Percentiles rank a stretch among this genome's conserved stretches.
phyloP scores from a whole-genome alignment of 2,113 vertebrate species.

The Paraplagusia blochii region DNA sequence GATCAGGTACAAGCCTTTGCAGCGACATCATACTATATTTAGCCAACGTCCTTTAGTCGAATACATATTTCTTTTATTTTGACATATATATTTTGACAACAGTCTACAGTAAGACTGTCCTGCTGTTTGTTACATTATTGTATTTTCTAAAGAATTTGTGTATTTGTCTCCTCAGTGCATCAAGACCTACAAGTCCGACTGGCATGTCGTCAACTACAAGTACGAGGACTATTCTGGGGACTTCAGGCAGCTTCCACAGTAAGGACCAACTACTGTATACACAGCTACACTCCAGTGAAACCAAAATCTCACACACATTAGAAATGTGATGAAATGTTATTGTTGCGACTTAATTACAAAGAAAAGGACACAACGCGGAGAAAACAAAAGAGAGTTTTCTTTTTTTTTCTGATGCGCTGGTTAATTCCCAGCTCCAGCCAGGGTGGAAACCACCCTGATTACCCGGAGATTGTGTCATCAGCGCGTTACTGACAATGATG shows the following conservation, averaged over 20 bases:
- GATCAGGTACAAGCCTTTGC: too few relatives aligned
- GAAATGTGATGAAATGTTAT: conserved; percentile 11
- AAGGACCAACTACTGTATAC: conserved; percentile 45
- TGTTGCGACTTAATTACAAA: conserved; percentile 32
- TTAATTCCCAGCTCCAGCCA: conserved; percentile 15
- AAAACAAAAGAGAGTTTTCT: conserved; percentile 54
- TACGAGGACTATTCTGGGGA: conserved; percentile 97
- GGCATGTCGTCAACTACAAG: conserved; percentile 95
- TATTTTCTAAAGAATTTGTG: conserved; percentile 13
- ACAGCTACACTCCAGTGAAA: conserved; percentile 19
- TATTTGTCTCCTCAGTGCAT: conserved; percentile 84
- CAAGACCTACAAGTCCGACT: conserved; percentile 96
- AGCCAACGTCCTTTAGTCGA: too few relatives aligned
- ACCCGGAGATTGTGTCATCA: conserved; percentile 49
- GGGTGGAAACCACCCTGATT: conserved; percentile 62
- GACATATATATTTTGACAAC: too few relatives aligned
- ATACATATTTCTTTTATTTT: too few relatives aligned
- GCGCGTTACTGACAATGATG: conserved; percentile 30
- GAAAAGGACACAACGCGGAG: conserved; percentile 37
- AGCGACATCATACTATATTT: too few relatives aligned
- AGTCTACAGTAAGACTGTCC: too few relatives aligned
- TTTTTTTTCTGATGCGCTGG: conserved; percentile 2
- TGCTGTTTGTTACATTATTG: background rate
- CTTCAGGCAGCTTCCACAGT: conserved; percentile 95
- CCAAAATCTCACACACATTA: background rate